A percentile compares a stretch with the other conserved stretches of the same genome.
These are phyloP conservation scores for Podotricha telesiphe DNA, from an alignment of 2,888 invertebrate species.

Conservation along the genomic window DNA sequence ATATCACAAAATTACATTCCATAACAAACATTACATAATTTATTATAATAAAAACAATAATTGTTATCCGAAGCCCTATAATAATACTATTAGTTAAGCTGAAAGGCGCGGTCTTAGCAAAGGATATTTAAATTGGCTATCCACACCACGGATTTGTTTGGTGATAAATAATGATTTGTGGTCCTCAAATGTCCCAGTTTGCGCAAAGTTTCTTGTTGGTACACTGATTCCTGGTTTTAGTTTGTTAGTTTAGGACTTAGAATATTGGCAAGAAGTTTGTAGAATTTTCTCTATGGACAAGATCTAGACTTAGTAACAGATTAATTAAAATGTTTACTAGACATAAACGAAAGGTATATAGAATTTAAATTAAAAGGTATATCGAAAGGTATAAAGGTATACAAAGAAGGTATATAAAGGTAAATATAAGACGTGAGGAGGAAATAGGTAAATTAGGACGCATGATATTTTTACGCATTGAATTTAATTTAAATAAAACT, in stretches of 20 bases:
- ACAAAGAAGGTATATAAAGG: neutral
- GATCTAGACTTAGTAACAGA: slow-evolving; percentile 15
- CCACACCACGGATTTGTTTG: slow-evolving; percentile 13
- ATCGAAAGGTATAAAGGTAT: neutral
- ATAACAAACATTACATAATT: slow-evolving; percentile 7
- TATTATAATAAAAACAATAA: slow-evolving; percentile 10
- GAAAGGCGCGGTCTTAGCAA: neutral
- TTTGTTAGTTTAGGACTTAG: slow-evolving; percentile 65
- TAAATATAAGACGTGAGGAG: neutral
- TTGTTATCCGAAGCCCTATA: neutral
- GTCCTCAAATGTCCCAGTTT: slow-evolving; percentile 45
- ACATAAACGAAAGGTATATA: neutral
- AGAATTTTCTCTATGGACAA: slow-evolving; percentile 16
- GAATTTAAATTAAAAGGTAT: neutral
- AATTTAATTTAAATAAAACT: too few species aligned
- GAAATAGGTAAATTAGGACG: neutral
- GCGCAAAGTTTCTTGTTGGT: slow-evolving; percentile 54
- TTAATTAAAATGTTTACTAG: slow-evolving; percentile 6
- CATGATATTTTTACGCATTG: neutral
- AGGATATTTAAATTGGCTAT: slow-evolving; percentile 18
- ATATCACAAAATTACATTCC: neutral
- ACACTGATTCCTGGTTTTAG: slow-evolving; percentile 63
- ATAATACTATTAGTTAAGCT: slow-evolving; percentile 10
- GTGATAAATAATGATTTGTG: slow-evolving; percentile 36
- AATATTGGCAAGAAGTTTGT: slow-evolving; percentile 10